Percentiles rank a stretch among this genome's conserved stretches.
These are phyloP conservation scores for Spilarctia lutea DNA, from an alignment of 2,888 invertebrate genomes.

Conservation along the genomic window DNA sequence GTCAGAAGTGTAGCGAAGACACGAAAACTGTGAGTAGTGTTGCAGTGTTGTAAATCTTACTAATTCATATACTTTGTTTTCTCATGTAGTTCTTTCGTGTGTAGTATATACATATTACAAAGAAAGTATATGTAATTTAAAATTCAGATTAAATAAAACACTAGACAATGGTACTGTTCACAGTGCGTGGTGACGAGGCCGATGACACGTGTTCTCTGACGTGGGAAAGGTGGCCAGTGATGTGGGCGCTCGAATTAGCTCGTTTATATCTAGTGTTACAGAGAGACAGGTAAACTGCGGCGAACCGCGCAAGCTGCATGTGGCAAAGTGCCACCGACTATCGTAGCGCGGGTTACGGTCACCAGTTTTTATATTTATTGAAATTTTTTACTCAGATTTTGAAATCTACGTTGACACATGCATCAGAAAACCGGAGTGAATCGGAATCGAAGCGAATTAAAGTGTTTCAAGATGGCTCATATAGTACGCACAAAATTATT, in stretches of 20 bases:
- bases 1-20: no score
- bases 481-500: no score
- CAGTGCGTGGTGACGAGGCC: slow-evolving; percentile 57
- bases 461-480: not conserved
- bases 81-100: not conserved
- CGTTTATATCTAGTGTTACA: slow-evolving; percentile 52
- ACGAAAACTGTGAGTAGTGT: not conserved
- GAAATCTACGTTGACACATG: not conserved
- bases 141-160: slow-evolving; percentile 22
- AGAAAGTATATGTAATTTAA: not conserved
- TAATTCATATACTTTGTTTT: not conserved
- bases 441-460: not conserved
- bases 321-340: slow-evolving; percentile 63
- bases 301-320: slow-evolving; percentile 52
- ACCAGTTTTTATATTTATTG: slow-evolving; percentile 33
- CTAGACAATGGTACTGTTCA: slow-evolving; percentile 51
- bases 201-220: slow-evolving; percentile 76
- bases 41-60: not conserved
- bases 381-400: not conserved
- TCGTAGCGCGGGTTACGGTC: slow-evolving; percentile 64
- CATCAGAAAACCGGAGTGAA: not conserved
- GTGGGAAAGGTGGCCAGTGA: slow-evolving; percentile 71
- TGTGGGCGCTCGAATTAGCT: slow-evolving; percentile 75
- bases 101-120: not conserved
- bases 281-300: slow-evolving; percentile 72